Conservation (phyloP, 92 coral and sea anemone species). For the Epizoanthus ramosus region DNA sequence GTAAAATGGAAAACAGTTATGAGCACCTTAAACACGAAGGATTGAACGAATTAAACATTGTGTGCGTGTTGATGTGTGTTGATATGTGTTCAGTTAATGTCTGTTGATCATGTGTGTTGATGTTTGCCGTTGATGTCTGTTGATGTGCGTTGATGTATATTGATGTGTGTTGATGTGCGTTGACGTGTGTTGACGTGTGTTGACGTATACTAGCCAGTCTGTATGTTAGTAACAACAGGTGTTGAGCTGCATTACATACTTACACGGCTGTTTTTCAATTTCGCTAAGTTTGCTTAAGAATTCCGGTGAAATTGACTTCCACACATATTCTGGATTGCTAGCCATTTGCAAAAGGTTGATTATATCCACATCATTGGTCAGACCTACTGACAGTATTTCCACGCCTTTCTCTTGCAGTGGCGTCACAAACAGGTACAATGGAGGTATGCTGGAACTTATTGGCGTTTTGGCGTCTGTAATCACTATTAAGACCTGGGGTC, state of each 20-base stretch:
- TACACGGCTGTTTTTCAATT: conserved; percentile 23
- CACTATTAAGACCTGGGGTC: conserved; percentile 6
- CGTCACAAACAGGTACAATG: background rate
- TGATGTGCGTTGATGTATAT: too few relatives aligned
- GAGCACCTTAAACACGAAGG: too few relatives aligned
- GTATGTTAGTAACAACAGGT: too few relatives aligned
- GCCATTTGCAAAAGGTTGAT: background rate
- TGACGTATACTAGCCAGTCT: too few relatives aligned
- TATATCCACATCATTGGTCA: background rate
- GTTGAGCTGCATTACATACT: background rate
- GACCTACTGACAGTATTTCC: background rate
- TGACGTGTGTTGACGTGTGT: too few relatives aligned
- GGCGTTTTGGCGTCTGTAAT: conserved; percentile 21
- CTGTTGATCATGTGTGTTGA: too few relatives aligned
- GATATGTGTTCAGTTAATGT: too few relatives aligned
- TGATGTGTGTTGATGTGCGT: too few relatives aligned
- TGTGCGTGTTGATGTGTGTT: too few relatives aligned
- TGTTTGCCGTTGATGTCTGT: too few relatives aligned
- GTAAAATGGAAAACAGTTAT: too few relatives aligned
- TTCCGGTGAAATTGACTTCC: background rate
- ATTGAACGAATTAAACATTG: too few relatives aligned
- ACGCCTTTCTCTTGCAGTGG: conserved; percentile 21
- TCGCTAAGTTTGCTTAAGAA: conserved; percentile 22
- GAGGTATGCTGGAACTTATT: background rate
- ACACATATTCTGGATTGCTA: background rate